Percentiles rank a stretch among this genome's conserved stretches.
These are phyloP conservation scores for Lophotis ruficrista DNA, from an alignment of 2,113 vertebrate species.

Conservation along the genomic window DNA sequence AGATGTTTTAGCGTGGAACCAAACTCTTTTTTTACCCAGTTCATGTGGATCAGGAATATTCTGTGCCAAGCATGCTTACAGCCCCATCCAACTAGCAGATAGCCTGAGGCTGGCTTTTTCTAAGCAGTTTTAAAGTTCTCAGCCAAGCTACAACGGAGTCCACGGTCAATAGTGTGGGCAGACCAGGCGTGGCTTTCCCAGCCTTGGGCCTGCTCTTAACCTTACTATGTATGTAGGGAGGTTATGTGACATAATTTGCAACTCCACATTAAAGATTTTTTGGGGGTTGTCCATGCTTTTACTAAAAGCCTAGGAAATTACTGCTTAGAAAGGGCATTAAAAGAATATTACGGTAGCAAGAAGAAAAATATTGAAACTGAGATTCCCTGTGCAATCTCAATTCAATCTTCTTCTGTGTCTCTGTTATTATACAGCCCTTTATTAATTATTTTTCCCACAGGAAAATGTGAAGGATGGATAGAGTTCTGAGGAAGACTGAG, in stretches of 20 bases:
- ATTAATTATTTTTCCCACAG: conserved; percentile 68
- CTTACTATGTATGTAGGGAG: neutral
- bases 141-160: neutral
- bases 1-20: neutral
- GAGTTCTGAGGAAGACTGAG: conserved; percentile 52
- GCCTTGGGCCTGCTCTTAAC: neutral
- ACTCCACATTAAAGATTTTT: neutral
- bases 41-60: neutral
- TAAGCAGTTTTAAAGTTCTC: neutral
- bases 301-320: neutral
- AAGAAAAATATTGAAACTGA: neutral
- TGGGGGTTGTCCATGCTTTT: neutral
- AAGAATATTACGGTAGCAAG: neutral
- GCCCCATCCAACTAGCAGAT: neutral
- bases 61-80: neutral
- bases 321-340: neutral
- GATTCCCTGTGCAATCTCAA: neutral
- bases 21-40: neutral
- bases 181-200: conserved; percentile 31
- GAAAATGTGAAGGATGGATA: conserved; percentile 55
- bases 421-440: neutral
- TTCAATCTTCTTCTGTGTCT: neutral
- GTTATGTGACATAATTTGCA: neutral
- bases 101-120: neutral
- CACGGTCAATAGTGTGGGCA: neutral